These are phyloP conservation scores for Melospiza melodia DNA, from an alignment of 2,113 vertebrate species.

Conservation along the genomic window DNA sequence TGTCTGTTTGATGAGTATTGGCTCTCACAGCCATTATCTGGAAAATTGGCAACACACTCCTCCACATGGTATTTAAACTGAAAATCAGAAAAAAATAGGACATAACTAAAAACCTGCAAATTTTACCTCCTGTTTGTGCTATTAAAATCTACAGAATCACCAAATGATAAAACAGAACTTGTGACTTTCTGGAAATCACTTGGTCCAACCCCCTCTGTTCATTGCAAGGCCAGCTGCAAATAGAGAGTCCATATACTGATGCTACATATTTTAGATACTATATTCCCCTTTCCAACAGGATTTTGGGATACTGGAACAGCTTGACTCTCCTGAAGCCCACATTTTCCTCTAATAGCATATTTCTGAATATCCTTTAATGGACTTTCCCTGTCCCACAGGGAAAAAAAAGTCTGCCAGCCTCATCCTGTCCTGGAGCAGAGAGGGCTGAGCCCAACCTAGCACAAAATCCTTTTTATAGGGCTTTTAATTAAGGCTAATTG, in stretches of 20 bases:
- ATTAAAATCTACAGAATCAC: not conserved
- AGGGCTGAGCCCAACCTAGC: not conserved
- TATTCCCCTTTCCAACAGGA: not conserved
- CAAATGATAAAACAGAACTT: not conserved
- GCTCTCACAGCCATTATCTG: not conserved
- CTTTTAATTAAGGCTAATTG: constrained; percentile 53
- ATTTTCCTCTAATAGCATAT: not conserved
- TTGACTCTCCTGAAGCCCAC: not conserved
- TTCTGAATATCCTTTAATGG: not conserved
- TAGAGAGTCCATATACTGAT: not conserved
- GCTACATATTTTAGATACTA: not conserved
- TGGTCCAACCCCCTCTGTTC: not conserved
- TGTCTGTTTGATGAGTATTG: not conserved
- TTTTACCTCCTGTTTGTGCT: not conserved
- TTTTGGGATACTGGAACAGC: not conserved
- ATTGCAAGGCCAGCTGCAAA: not conserved
- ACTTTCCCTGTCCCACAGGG: not conserved
- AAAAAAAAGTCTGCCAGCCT: not conserved
- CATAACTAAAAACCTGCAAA: not conserved
- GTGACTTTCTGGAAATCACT: not conserved
- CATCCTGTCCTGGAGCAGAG: not conserved
- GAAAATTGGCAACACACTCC: not conserved
- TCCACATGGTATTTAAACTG: not conserved
- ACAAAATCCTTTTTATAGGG: not conserved
- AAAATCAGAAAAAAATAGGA: not conserved